Evolutionary conservation across 2,113 vertebrate species (phyloP), one percentile per base, ranked within the genome.

Genomic region (Gallinago jamesoni): DNA sequence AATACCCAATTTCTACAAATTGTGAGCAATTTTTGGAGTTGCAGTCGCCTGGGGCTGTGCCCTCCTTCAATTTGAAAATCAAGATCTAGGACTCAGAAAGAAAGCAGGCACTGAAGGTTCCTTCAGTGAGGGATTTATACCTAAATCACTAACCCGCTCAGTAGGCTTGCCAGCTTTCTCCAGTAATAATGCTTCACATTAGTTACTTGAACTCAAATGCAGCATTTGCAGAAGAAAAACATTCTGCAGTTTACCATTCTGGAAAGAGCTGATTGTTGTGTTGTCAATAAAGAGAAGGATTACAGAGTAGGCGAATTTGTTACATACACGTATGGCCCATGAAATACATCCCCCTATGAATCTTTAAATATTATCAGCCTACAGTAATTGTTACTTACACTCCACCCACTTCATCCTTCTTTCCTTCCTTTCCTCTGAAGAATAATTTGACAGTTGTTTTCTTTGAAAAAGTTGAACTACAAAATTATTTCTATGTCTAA

Each of bases 341-440:
- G 96, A 95, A 94, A 96, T 87, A 52, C 81, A 93, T 92, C 90
- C 78, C 48, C 92, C 55, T 73, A 57, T 91, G 93, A 84, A 87
- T 96, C 96, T 87, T 93, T 87, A 91, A 92, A 91, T 79, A 96
- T 95, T 95, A 89, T 84, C 89, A 93, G 77, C 86, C 90, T 90
- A 92, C 96, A 37, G 72, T 96, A 95, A 93, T 96, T 96, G 69
- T 95, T 94, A 96, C 73, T 95, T 96, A 91, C 77, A 94, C 90
- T 93, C 62, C 81, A 94, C 94, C 89, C 57, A 96, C 96, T 92
- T 94, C 80, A 91, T 81, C 74, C 37, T 89, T 87, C 77, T 89
- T 95, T 94, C 79, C 80, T 92, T 92, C 56, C 48, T 83, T 90
- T 72, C 45, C 64, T 83, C 91, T 87, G 81, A 96, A 95, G 77